phyloP scores from a whole-genome alignment of 1,140 invertebrate genomes.

The Drosophila pallidifrons region DNA sequence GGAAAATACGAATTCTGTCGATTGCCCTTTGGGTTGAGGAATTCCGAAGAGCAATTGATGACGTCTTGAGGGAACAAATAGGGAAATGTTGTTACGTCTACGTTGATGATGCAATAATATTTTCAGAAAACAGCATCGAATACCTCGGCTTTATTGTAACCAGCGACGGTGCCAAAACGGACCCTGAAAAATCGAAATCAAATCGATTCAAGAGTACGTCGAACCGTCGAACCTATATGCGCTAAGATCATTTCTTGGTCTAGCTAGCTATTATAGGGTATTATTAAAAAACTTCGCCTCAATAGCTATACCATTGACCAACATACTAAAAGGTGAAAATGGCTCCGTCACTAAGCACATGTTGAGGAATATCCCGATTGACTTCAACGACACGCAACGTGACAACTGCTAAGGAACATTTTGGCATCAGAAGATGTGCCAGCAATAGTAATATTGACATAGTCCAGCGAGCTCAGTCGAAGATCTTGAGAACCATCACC shows the following conservation, averaged over 20 bases:
- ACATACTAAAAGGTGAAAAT: conserved; percentile 12
- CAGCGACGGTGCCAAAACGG: neutral
- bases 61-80: too few relatives aligned
- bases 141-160: conserved; percentile 1
- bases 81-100: too few relatives aligned
- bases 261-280: conserved; percentile 4
- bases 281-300: conserved; percentile 11
- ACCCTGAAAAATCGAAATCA: conserved; percentile 4
- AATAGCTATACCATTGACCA: conserved; percentile 7
- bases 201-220: neutral
- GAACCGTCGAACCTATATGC: conserved; percentile 2
- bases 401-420: conserved; percentile 18
- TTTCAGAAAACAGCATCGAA: neutral
- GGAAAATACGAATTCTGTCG: too few relatives aligned
- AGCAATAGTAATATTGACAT: too few relatives aligned
- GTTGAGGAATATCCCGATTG: conserved; percentile 6
- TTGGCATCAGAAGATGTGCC: conserved; percentile 38
- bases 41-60: too few relatives aligned
- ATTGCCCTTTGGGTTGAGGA: too few relatives aligned
- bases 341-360: conserved; percentile 1
- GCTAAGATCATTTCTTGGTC: conserved; percentile 2
- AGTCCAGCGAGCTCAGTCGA: too few relatives aligned
- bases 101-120: too few relatives aligned
- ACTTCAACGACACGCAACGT: conserved; percentile 8
- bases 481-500: too few relatives aligned